phyloP scores from a whole-genome alignment of 2,888 invertebrate species.

The Willowsia nigromaculata region DNA sequence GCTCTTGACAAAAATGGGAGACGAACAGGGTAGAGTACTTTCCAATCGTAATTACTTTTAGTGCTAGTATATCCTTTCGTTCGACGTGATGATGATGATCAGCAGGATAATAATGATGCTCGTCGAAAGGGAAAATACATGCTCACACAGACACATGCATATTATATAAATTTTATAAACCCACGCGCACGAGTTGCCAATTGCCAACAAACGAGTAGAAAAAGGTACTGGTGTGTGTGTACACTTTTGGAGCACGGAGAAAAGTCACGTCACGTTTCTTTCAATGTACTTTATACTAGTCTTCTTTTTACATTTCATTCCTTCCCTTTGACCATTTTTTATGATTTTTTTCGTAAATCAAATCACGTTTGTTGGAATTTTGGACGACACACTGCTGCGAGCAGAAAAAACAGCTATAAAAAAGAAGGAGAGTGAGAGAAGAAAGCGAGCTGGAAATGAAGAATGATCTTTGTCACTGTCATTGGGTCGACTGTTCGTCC shows the following conservation, averaged over 20 bases:
- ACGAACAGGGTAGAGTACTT: not conserved
- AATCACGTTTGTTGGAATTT: constrained; percentile 14
- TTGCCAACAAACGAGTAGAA: constrained; percentile 12
- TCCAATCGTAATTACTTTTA: constrained; percentile 23
- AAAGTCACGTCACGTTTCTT: constrained; percentile 17
- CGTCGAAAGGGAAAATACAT: not conserved
- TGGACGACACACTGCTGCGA: not conserved
- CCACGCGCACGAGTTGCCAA: constrained; percentile 15
- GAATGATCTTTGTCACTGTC: constrained; percentile 30
- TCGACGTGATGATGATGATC: not conserved
- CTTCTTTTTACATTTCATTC: not conserved
- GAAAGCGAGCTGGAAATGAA: constrained; percentile 10
- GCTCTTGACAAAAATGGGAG: not conserved
- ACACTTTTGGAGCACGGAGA: not conserved
- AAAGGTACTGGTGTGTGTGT: not conserved
- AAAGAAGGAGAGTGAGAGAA: not conserved
- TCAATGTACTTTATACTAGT: not conserved
- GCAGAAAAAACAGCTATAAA: not conserved
- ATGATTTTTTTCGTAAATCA: not conserved
- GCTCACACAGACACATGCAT: not conserved
- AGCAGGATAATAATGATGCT: not conserved
- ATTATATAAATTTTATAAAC: not conserved
- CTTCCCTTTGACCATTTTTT: constrained; percentile 8
- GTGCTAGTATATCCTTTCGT: not conserved
- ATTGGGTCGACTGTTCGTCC: not conserved